A percentile compares a stretch with the other conserved stretches of the same genome.
These are phyloP conservation scores for Betta splendens DNA, from an alignment of 2,797 vertebrate genomes.

Conservation along the genomic window DNA sequence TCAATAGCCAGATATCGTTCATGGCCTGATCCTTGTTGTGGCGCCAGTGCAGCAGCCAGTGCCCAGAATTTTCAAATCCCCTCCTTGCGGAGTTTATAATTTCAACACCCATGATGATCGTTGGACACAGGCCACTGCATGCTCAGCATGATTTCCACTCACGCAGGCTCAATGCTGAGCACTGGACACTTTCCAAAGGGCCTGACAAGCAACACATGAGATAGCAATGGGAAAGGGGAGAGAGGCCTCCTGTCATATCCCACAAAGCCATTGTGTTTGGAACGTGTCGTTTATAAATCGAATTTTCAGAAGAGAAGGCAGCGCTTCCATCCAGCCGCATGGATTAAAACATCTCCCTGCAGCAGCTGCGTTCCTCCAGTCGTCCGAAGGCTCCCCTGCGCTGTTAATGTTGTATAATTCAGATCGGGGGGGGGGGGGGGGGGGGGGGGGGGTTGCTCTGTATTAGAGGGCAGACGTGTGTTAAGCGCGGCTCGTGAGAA, in stretches of 20 bases:
- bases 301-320: conserved; percentile 8
- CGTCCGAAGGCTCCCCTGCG: neutral
- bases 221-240: conserved; percentile 19
- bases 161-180: conserved; percentile 45
- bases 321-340: neutral
- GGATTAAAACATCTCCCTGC: conserved; percentile 2
- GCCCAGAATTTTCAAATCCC: conserved; percentile 44
- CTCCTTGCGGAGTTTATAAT: conserved; percentile 67
- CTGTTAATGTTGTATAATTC: conserved; percentile 37
- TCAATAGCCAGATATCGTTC: conserved; percentile 30
- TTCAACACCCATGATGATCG: conserved; percentile 63
- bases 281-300: conserved; percentile 26
- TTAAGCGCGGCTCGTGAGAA: conserved; percentile 64
- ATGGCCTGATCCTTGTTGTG: conserved; percentile 23
- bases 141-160: conserved; percentile 58
- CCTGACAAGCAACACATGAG: conserved; percentile 39
- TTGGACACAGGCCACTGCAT: conserved; percentile 56
- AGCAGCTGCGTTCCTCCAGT: conserved; percentile 3
- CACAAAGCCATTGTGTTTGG: conserved; percentile 6
- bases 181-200: conserved; percentile 39
- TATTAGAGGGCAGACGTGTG: conserved; percentile 58
- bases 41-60: conserved; percentile 19
- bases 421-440: conserved; percentile 29
- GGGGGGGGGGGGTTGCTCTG: conserved; percentile 27
- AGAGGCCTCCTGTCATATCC: conserved; percentile 23